Conservation (phyloP, 2,113 vertebrate species). For the Scopus umbretta region DNA sequence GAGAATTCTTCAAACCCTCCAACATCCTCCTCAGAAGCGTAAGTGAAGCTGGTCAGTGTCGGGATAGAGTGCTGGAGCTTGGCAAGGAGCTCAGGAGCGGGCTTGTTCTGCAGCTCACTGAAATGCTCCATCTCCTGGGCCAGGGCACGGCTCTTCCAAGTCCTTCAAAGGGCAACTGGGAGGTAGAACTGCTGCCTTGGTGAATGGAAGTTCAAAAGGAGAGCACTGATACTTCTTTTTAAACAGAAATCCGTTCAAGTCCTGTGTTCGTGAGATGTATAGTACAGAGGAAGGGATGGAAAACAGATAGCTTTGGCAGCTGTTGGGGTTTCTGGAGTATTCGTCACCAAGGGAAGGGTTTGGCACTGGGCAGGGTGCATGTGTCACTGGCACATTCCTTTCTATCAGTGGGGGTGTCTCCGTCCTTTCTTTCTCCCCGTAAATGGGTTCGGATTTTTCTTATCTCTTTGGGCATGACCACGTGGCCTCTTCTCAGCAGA, state of each 20-base stretch:
- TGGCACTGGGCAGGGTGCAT: conserved; percentile 23
- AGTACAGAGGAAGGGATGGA: background rate
- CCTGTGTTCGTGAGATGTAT: background rate
- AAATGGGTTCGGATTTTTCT: background rate
- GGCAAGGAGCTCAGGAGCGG: fast-evolving
- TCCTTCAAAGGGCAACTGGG: background rate
- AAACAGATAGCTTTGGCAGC: background rate
- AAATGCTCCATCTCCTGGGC: fast-evolving
- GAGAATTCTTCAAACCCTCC: background rate
- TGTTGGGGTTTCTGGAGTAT: background rate
- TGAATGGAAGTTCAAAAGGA: background rate
- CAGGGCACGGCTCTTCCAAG: background rate
- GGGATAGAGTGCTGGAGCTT: fast-evolving
- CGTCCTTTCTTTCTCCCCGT: background rate
- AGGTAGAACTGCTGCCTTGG: background rate
- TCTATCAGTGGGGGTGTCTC: conserved; percentile 4
- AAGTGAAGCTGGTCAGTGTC: background rate
- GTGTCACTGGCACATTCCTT: conserved; percentile 46
- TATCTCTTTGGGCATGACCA: background rate
- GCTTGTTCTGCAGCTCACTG: background rate
- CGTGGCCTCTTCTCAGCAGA: background rate
- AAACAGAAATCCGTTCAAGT: background rate
- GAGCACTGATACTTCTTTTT: background rate
- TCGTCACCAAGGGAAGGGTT: conserved; percentile 3
- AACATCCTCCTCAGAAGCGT: background rate